Base-by-base conservation (phyloP, 2,888 invertebrate genomes). In the Rhogogaster chlorosoma region DNA sequence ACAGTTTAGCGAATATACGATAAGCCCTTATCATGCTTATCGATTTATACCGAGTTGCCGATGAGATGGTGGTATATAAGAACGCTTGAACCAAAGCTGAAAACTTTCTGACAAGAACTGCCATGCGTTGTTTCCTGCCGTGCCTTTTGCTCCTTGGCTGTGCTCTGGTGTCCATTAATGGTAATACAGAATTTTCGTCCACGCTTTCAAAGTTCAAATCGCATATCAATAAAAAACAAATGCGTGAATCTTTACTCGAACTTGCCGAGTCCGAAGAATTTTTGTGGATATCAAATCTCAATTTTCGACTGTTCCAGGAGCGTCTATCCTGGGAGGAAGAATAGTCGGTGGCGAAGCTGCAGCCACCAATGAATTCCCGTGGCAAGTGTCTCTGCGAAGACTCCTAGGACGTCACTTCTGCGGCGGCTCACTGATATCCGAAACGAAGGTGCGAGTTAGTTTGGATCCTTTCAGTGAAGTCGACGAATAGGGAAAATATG, bases 271-370 rank as follows among this genome's bases (percentile, higher is more conserved):
- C 22, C 18, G 10, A 18, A 32, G 15, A 67, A 67, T 18, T 67
- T 10, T 42, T 9, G n/a, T 26, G 38, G 42, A 42, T 73, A 53
- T 32, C 42, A n/a, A 22, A 26, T 45, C 9, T 5, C 22, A n/a
- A 38, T 71, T 32, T 32, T 4, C 6, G 12, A 73, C 12, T 42
- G 6, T 73, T 57, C n/a, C 61, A 80, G 80, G 36, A 29, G 77
- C 77, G 22, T 12, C 77, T 53, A 49, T 77, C 18, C 22, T 38
- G 38, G 61, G 38, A 22, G 22, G 9, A 26, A 89, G 88, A 87
- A 42, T 83, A 87, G 88, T 89, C 85, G 89, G 88, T 87, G 88
- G 85, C 45, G 73, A 75, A 83, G 88, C 88, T 87, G 89, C 86
- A 26, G 75, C 32, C 77, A 57, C 75, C 77, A 86, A 84, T 85